Percentiles rank a stretch among this genome's conserved stretches.
Evolutionary conservation across 2,888 invertebrate species (phyloP).

Genomic region (Brenthis ino): DNA sequence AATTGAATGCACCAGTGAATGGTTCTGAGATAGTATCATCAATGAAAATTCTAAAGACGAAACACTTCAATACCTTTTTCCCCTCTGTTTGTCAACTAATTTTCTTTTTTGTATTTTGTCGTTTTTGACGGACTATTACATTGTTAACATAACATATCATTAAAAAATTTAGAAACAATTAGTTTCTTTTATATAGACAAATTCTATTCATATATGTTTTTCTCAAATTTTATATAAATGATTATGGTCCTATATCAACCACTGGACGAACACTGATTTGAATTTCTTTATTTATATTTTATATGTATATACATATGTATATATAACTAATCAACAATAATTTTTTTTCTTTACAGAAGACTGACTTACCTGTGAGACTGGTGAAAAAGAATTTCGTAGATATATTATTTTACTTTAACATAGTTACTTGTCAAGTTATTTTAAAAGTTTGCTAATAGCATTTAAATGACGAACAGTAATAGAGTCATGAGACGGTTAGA

Average conservation of each 20-base stretch:
- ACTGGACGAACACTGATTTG: neutral
- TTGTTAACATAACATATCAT: no score
- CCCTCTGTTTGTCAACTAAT: no score
- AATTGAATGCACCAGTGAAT: no score
- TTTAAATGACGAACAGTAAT: slow-evolving; percentile 33
- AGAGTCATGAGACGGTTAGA: slow-evolving; percentile 33
- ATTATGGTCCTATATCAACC: no score
- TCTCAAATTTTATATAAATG: no score
- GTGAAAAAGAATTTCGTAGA: slow-evolving; percentile 11
- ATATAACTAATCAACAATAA: neutral
- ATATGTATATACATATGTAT: neutral
- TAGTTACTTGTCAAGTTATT: slow-evolving; percentile 2
- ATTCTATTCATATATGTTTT: no score
- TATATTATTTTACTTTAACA: neutral
- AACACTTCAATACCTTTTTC: no score
- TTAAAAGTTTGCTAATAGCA: neutral
- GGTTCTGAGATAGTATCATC: no score
- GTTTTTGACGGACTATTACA: no score
- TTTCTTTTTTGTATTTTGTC: no score
- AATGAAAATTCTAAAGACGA: neutral
- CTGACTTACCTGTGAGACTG: slow-evolving; percentile 21
- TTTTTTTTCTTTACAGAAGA: slow-evolving; percentile 25
- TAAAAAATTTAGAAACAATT: no score
- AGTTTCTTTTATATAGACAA: no score
- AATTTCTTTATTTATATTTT: neutral